These are phyloP conservation scores for Bolinopsis microptera DNA, from an alignment of 37 sponge, comb jelly and placozoan species.

Conservation along the genomic window DNA sequence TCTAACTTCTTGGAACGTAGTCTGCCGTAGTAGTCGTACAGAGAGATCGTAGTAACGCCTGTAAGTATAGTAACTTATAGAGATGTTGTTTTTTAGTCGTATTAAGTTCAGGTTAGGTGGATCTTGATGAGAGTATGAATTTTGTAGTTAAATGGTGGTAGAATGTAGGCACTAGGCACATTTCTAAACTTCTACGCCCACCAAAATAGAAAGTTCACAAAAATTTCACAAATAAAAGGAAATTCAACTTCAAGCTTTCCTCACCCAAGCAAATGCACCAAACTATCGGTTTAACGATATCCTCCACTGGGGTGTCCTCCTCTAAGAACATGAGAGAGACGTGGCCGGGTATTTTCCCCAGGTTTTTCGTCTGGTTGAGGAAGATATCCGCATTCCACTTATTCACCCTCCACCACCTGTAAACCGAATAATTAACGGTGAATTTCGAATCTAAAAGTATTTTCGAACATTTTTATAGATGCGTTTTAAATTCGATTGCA, in stretches of 20 bases:
- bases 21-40: constrained; percentile 51
- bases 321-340: constrained; percentile 58
- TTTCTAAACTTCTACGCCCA: no score
- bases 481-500: not conserved
- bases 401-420: constrained; percentile 49
- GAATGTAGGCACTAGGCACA: no score
- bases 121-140: no score
- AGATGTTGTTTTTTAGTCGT: no score
- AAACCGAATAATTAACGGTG: no score
- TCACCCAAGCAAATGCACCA: constrained; percentile 59
- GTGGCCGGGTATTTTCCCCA: constrained; percentile 53
- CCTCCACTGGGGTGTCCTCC: constrained; percentile 22
- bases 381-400: constrained; percentile 49
- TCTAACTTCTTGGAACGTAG: constrained; percentile 36
- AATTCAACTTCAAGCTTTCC: no score
- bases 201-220: no score
- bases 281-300: constrained; percentile 46
- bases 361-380: constrained; percentile 6
- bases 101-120: no score
- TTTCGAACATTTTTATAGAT: not conserved
- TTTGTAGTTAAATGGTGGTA: no score
- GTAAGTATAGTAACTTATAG: not conserved
- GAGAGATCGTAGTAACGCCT: constrained; percentile 60
- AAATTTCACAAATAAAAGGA: no score
- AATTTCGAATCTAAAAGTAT: not conserved